phyloP scores from a whole-genome alignment of 2,888 invertebrate species.

The Julus scanicus region DNA sequence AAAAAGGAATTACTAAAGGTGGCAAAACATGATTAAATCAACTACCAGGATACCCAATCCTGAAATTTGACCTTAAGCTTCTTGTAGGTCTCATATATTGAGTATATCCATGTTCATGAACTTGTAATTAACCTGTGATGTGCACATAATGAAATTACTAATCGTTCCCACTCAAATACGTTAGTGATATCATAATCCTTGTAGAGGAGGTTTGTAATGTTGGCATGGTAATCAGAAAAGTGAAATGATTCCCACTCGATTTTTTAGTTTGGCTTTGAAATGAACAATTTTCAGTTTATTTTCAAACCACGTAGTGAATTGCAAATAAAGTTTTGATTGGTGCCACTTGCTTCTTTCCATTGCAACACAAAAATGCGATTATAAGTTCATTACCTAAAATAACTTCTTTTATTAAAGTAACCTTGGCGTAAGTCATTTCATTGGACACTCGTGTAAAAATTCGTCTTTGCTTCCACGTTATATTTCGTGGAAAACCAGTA shows the following conservation, averaged over 20 bases:
- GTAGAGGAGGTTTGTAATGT: conserved; percentile 27
- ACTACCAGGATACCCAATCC: too few species aligned
- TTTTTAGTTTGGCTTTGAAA: not conserved
- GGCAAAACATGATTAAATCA: too few species aligned
- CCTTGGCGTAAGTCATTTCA: not conserved
- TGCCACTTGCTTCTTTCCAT: not conserved
- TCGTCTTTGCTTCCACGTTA: not conserved
- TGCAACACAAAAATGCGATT: not conserved
- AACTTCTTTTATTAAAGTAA: not conserved
- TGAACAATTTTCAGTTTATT: not conserved
- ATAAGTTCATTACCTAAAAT: not conserved
- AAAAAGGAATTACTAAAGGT: too few species aligned
- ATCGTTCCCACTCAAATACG: not conserved
- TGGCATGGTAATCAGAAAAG: not conserved
- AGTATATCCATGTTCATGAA: not conserved
- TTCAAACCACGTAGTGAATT: conserved; percentile 2
- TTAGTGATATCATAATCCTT: not conserved
- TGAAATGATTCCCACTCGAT: not conserved
- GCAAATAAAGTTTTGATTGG: not conserved
- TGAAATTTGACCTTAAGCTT: too few species aligned
- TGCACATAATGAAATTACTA: not conserved
- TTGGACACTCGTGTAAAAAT: not conserved
- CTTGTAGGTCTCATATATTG: not conserved
- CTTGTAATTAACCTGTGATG: not conserved
- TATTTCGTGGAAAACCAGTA: not conserved